Evolutionary conservation across 2,113 vertebrate species (phyloP).

Genomic region (Spermophilus dauricus): DNA sequence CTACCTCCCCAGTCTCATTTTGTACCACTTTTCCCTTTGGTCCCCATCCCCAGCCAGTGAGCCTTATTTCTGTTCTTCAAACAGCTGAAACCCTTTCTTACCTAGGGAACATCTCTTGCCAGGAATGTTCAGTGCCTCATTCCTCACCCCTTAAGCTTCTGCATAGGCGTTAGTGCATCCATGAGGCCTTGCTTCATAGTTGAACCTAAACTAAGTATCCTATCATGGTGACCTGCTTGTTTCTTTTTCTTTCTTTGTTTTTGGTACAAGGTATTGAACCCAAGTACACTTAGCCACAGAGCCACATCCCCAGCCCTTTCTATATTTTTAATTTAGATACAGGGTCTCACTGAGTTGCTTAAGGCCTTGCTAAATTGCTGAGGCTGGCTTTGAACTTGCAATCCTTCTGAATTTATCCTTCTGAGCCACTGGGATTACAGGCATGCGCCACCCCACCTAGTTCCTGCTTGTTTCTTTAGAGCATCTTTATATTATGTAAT

Average conservation of each 20-base stretch:
- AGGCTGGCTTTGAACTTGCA: too few relatives aligned
- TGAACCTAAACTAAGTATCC: neutral
- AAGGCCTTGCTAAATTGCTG: too few relatives aligned
- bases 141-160: neutral
- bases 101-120: neutral
- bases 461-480: neutral
- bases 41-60: neutral
- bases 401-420: too few relatives aligned
- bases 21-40: neutral
- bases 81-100: neutral
- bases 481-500: neutral
- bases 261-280: too few relatives aligned
- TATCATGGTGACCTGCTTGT: neutral
- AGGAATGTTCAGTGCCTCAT: neutral
- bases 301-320: too few relatives aligned
- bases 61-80: neutral
- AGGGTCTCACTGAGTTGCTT: too few relatives aligned
- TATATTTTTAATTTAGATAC: too few relatives aligned
- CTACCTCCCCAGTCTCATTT: neutral
- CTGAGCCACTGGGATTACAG: too few relatives aligned
- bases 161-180: neutral
- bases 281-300: too few relatives aligned
- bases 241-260: neutral
- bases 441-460: rapidly evolving
- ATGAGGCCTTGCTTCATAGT: neutral